Evolutionary conservation across 2,797 vertebrate species (phyloP), one percentile per base, ranked within the genome.

Genomic region (Anas capensis): DNA sequence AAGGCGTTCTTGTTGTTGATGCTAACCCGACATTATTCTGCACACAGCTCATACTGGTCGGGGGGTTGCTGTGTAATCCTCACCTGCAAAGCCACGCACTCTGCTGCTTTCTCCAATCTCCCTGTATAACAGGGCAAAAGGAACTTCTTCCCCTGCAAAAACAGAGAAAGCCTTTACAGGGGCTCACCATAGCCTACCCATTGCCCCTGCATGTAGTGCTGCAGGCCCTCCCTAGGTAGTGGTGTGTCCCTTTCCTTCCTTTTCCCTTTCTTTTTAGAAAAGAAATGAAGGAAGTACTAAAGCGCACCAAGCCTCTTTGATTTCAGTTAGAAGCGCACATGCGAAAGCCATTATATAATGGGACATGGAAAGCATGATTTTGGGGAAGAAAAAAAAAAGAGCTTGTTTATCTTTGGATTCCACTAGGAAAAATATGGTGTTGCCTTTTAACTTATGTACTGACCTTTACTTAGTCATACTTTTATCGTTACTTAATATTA

Each of bases 181-280:
- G 2, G 6, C 19, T 78, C 18, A 24, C 36, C 6, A 0, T 3
- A n/a, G 24, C 10, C 7, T n/a, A 3, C 10, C 12, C 34, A 1
- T 7, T 38, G 19, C 14, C 15, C 5, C n/a, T 57, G 29, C 8
- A 3, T 14, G 10, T 15, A 24, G n/a, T 33, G 49, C 44, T 83
- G 26, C 14, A 42, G 46, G 8, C 46, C 29, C 48, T 54, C n/a
- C 48, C 16, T 21, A 11, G 3, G 34, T 29, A 11, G 34, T 21
- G 33, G 48, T 60, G 64, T 31, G 3, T 48, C 23, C 84, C 64
- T 31, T 16, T 8, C 51, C 76, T 54, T 38, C 61, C 73, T 70
- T 48, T 48, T 48, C 46, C 46, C 46, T 48, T 48, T 48, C 46
- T 48, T 48, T 48, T 48, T 23, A 48, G 20, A n/a, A 80, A 75